Conservation (phyloP, 2,113 vertebrate genomes). For the Sinocyclocheilus maitianheensis region DNA sequence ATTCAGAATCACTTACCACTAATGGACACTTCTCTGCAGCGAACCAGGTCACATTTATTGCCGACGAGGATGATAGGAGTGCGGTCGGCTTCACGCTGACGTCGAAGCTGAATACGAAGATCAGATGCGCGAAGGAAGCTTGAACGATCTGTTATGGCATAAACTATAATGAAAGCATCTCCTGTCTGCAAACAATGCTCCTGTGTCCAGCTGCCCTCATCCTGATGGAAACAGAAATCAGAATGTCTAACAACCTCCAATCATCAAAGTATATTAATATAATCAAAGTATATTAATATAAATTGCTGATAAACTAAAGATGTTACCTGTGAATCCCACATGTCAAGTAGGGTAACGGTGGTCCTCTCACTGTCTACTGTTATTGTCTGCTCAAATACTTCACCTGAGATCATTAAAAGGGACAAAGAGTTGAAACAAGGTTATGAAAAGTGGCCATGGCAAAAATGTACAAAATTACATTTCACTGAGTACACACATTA, state of each 20-base stretch:
- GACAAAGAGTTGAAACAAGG: not conserved
- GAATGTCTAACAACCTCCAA: not conserved
- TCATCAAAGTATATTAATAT: not conserved
- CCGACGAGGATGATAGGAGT: slow-evolving; percentile 96
- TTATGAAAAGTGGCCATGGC: not conserved
- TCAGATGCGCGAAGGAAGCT: slow-evolving; percentile 93
- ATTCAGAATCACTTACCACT: slow-evolving; percentile 76
- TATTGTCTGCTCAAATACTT: slow-evolving; percentile 85
- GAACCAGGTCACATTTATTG: slow-evolving; percentile 96
- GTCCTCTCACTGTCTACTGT: slow-evolving; percentile 90
- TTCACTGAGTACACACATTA: not conserved
- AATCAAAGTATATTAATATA: not conserved
- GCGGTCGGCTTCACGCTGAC: slow-evolving; percentile 84
- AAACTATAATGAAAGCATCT: slow-evolving; percentile 92
- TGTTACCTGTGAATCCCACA: slow-evolving; percentile 84
- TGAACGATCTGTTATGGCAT: slow-evolving; percentile 92
- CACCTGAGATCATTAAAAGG: slow-evolving; percentile 75
- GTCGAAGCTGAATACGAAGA: slow-evolving; percentile 88
- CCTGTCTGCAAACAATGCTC: slow-evolving; percentile 87
- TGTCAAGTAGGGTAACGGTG: slow-evolving; percentile 85
- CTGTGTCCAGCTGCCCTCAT: slow-evolving; percentile 77
- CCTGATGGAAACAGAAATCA: slow-evolving; percentile 66
- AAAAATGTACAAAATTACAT: not conserved
- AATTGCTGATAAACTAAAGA: not conserved
- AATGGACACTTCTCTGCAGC: slow-evolving; percentile 91